These are phyloP conservation scores for Microhierax caerulescens DNA, from an alignment of 2,797 vertebrate species.

Conservation along the genomic window DNA sequence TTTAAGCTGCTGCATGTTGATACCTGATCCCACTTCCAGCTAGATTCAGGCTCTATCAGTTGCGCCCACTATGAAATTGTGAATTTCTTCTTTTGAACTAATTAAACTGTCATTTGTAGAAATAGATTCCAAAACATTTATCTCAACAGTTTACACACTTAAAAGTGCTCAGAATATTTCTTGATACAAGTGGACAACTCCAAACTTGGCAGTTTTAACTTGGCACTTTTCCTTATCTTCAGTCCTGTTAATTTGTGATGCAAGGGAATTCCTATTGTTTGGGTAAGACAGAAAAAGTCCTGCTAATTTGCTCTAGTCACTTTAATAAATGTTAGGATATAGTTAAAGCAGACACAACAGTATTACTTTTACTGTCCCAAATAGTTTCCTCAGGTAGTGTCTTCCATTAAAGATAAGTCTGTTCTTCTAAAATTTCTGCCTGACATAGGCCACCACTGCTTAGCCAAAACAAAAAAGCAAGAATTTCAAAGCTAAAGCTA, in stretches of 20 bases:
- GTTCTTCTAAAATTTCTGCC: not conserved
- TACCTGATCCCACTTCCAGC: conserved; percentile 61
- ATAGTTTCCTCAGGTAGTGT: not conserved
- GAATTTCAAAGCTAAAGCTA: not conserved
- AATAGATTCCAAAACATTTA: conserved; percentile 31
- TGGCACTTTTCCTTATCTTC: not conserved
- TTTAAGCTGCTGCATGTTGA: conserved; percentile 66
- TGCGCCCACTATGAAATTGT: conserved; percentile 53
- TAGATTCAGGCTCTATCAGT: conserved; percentile 44
- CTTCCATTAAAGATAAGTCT: not conserved
- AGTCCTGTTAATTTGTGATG: not conserved
- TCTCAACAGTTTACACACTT: conserved; percentile 66
- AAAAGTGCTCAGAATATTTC: conserved; percentile 36
- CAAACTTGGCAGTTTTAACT: not conserved
- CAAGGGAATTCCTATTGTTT: not conserved
- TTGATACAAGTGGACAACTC: not conserved
- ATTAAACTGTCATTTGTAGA: conserved; percentile 61
- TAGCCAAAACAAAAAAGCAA: not conserved
- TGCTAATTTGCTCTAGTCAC: not conserved
- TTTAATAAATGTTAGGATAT: not conserved
- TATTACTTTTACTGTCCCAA: not conserved
- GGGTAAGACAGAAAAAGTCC: not conserved
- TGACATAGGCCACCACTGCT: not conserved
- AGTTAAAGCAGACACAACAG: not conserved
- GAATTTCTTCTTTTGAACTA: conserved; percentile 70